A percentile compares a stretch with the other conserved stretches of the same genome.
phyloP scores from a whole-genome alignment of 2,888 invertebrate species.

The Coleophora flavipennella region DNA sequence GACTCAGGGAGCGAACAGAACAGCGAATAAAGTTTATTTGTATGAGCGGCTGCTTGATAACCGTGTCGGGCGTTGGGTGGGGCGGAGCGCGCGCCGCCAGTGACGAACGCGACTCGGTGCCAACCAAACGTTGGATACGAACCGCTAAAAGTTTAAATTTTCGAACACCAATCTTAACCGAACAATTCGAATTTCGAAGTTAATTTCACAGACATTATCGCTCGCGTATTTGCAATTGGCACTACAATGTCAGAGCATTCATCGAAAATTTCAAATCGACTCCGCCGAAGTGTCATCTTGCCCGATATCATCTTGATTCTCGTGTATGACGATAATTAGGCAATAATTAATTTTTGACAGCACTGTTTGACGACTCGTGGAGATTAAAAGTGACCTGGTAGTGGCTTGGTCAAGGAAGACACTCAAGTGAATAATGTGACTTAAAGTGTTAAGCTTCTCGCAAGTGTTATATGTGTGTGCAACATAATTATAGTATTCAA shows the following conservation, averaged over 20 bases:
- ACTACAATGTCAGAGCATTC: slow-evolving; percentile 58
- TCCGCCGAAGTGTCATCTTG: slow-evolving; percentile 49
- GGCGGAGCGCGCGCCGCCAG: slow-evolving; percentile 43
- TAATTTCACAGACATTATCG: slow-evolving; percentile 4
- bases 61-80: slow-evolving; percentile 57
- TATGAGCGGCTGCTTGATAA: slow-evolving; percentile 59
- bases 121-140: slow-evolving; percentile 28
- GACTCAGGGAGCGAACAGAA: slow-evolving; percentile 17
- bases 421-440: slow-evolving; percentile 44
- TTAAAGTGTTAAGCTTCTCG: slow-evolving; percentile 27
- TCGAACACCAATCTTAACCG: slow-evolving; percentile 15
- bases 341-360: slow-evolving; percentile 7
- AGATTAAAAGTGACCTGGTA: no score
- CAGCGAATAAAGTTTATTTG: slow-evolving; percentile 68
- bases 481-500: slow-evolving; percentile 27
- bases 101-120: slow-evolving; percentile 42
- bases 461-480: slow-evolving; percentile 27
- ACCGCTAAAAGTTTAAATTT: slow-evolving; percentile 23
- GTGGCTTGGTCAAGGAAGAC: slow-evolving; percentile 19
- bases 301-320: slow-evolving; percentile 60
- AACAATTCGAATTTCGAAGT: neutral
- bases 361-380: slow-evolving; percentile 7
- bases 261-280: slow-evolving; percentile 54
- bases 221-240: neutral
- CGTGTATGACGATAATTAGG: slow-evolving; percentile 62